phyloP scores from a whole-genome alignment of 2,888 invertebrate species.

The Oscheius myriophilus region DNA sequence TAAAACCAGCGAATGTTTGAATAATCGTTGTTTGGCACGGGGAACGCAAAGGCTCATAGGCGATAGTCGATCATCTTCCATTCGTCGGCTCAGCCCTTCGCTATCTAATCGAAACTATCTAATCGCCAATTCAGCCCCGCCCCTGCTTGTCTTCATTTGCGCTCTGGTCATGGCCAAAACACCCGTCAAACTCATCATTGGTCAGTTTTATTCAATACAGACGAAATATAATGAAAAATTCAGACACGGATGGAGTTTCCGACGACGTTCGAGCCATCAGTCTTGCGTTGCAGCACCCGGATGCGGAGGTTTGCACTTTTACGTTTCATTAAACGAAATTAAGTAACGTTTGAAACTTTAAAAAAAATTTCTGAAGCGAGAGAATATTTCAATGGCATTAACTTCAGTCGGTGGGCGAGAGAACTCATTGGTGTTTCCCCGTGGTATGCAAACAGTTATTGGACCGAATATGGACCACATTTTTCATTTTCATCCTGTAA shows the following conservation, averaged over 20 bases:
- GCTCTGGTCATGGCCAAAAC: background rate
- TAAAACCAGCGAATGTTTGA: no score
- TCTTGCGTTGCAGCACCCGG: constrained; percentile 54
- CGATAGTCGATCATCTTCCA: background rate
- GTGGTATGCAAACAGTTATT: no score
- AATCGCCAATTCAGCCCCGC: constrained; percentile 6
- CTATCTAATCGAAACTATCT: constrained; percentile 12
- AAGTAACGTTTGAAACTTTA: no score
- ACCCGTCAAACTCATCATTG: constrained; percentile 24
- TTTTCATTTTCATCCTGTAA: no score
- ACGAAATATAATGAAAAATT: constrained; percentile 8
- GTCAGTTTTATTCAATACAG: background rate
- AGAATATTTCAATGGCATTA: no score
- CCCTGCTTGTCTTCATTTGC: background rate
- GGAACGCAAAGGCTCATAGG: no score
- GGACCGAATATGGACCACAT: no score
- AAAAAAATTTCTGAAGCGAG: no score
- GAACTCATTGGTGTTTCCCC: no score
- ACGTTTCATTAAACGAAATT: no score
- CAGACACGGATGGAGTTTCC: constrained; percentile 64
- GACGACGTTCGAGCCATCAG: constrained; percentile 63
- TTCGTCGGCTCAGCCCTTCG: background rate
- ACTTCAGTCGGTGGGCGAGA: no score
- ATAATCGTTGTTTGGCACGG: no score
- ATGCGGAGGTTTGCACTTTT: constrained; percentile 38